A percentile compares a stretch with the other conserved stretches of the same genome.
phyloP scores from a whole-genome alignment of 30 jellyfish, hydroid and myxozoan genomes.

The Mastigias papua region DNA sequence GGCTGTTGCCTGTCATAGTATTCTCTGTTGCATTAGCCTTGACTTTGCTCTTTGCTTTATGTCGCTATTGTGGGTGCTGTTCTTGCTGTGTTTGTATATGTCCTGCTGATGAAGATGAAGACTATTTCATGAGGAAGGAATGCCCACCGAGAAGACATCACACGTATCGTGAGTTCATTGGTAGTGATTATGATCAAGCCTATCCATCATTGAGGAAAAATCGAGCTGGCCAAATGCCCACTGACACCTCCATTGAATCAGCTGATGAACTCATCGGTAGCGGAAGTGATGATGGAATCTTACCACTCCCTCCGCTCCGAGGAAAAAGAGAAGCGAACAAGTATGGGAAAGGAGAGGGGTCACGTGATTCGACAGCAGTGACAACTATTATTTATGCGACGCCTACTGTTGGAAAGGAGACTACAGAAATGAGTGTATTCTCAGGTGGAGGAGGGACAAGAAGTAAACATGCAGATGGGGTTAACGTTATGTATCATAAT shows the following conservation, averaged over 20 bases:
- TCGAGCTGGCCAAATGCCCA: slow-evolving; percentile 60
- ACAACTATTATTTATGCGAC: slow-evolving; percentile 55
- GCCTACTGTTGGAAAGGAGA: slow-evolving; percentile 44
- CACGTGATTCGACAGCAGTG: slow-evolving; percentile 31
- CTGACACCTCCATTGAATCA: slow-evolving; percentile 57
- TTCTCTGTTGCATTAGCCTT: slow-evolving; percentile 57
- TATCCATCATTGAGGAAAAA: slow-evolving; percentile 62
- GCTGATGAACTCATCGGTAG: slow-evolving; percentile 39
- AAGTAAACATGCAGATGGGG: neutral
- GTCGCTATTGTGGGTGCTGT: slow-evolving; percentile 64
- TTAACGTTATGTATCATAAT: slow-evolving; percentile 47
- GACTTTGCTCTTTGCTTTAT: slow-evolving; percentile 40
- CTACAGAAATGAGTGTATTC: slow-evolving; percentile 61
- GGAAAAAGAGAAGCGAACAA: slow-evolving; percentile 8
- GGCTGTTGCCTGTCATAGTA: slow-evolving; percentile 59
- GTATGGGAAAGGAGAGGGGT: neutral
- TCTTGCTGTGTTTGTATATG: slow-evolving; percentile 55
- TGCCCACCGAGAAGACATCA: slow-evolving; percentile 30
- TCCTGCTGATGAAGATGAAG: slow-evolving; percentile 69
- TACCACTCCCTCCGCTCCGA: slow-evolving; percentile 12
- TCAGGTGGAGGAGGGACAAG: slow-evolving; percentile 13
- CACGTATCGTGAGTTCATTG: slow-evolving; percentile 53
- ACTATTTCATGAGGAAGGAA: slow-evolving; percentile 52
- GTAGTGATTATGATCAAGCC: slow-evolving; percentile 28
- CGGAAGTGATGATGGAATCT: slow-evolving; percentile 21